Base-by-base conservation (phyloP, 2,113 vertebrate genomes). In the Epinephelus lanceolatus region DNA sequence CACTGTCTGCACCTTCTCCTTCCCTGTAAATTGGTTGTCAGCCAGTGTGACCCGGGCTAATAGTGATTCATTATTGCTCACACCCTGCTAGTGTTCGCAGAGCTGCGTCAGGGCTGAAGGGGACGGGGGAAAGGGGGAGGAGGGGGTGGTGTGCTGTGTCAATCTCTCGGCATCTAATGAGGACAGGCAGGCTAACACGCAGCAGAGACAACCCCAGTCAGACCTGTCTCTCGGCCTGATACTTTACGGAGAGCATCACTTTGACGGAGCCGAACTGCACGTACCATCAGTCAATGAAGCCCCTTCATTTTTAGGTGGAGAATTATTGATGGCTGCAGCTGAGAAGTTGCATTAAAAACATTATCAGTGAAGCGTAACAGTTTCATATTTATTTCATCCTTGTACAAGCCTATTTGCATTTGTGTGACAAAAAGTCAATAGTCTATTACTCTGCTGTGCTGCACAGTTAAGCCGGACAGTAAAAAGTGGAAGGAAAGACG, bases 31-130 rank as follows among this genome's bases (percentile, higher is more conserved):
- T 89, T 90, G 87, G 82, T 60, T 92, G 90, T 91, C 89, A 93
- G 92, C 80, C 63, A 3, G 23, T 76, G 84, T 92, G 88, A 89
- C 87, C 83, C 30, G 5, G 71, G 82, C 78, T 91, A 91, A 92
- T 91, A 71, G 91, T 85, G 92, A 92, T 92, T 92, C 89, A 92
- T 92, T 92, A 92, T 86, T 86, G 86, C 85, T 79, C 78, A 49
- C 84, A 75, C 70, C 74, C 78, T 57, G 78, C 72, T 9, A 47
- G 69, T 71, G 77, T 68, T 81, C 56, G 2, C 65, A 30, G 72
- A 76, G 81, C 71, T 87, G 80, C 78, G 74, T 80, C 52, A 47
- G 53, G 66, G 60, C 69, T 71, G 78, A 61, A 51, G 47, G 65
- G 45, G 40, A n/a, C 5, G 55, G 17, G 12, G 53, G 2, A 17